A percentile compares a stretch with the other conserved stretches of the same genome.
phyloP scores from a whole-genome alignment of 1,140 invertebrate genomes.

The Riptortus pedestris region DNA sequence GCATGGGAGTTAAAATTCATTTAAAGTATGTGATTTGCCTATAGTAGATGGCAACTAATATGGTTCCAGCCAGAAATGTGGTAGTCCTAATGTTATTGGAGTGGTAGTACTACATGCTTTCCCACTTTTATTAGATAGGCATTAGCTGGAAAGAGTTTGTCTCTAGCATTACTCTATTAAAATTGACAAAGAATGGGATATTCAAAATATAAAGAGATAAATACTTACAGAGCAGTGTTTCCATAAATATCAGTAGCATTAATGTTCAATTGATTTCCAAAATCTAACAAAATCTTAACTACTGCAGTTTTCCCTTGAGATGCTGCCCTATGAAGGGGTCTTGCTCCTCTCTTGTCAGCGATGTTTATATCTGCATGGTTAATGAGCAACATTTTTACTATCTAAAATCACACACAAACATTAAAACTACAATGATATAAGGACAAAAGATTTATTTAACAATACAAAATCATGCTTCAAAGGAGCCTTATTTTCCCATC shows the following conservation, averaged over 20 bases:
- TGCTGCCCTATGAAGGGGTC: slow-evolving; percentile 73
- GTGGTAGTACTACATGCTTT: too few relatives aligned
- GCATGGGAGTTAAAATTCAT: too few relatives aligned
- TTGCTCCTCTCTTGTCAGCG: slow-evolving; percentile 59
- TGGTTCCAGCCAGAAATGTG: too few relatives aligned
- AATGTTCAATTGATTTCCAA: slow-evolving; percentile 39
- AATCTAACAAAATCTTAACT: slow-evolving; percentile 54
- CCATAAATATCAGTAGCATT: slow-evolving; percentile 52
- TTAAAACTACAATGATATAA: background rate
- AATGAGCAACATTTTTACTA: slow-evolving; percentile 57
- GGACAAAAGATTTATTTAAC: slow-evolving; percentile 12
- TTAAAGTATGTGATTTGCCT: too few relatives aligned
- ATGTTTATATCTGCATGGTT: slow-evolving; percentile 64
- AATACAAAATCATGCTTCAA: slow-evolving; percentile 23
- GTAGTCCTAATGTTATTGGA: too few relatives aligned
- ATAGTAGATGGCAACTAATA: too few relatives aligned
- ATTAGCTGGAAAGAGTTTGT: too few relatives aligned
- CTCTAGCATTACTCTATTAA: too few relatives aligned
- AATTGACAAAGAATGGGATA: too few relatives aligned
- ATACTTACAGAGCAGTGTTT: slow-evolving; percentile 55
- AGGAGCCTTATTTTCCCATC: background rate
- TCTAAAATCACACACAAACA: slow-evolving; percentile 40
- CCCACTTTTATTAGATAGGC: too few relatives aligned
- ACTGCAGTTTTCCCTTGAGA: slow-evolving; percentile 65
- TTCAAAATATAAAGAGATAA: too few relatives aligned